These are phyloP conservation scores for Onthophagus taurus DNA, from an alignment of 1,140 invertebrate genomes.

Conservation along the genomic window DNA sequence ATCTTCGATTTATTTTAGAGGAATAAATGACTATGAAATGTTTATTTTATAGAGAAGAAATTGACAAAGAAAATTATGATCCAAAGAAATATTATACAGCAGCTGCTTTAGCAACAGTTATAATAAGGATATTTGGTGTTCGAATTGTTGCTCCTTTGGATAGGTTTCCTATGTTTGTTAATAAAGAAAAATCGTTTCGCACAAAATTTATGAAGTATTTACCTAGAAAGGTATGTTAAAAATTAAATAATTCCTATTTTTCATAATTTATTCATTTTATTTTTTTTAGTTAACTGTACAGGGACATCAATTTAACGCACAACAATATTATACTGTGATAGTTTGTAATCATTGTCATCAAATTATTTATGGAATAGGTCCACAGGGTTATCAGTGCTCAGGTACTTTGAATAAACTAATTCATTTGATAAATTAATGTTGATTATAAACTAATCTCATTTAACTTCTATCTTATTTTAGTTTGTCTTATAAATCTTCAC, in stretches of 20 bases:
- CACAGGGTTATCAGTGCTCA: slow-evolving; percentile 86
- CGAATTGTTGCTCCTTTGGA: slow-evolving; percentile 51
- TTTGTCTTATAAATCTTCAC: slow-evolving; percentile 84
- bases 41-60: slow-evolving; percentile 47
- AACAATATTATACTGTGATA: slow-evolving; percentile 82
- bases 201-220: slow-evolving; percentile 56
- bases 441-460: not conserved
- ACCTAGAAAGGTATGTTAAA: slow-evolving; percentile 44
- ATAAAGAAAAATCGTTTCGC: slow-evolving; percentile 73
- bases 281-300: slow-evolving; percentile 57
- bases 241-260: slow-evolving; percentile 6
- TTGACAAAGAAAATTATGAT: slow-evolving; percentile 60
- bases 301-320: slow-evolving; percentile 82
- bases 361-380: slow-evolving; percentile 87
- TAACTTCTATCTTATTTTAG: slow-evolving; percentile 44
- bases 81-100: slow-evolving; percentile 59
- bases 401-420: slow-evolving; percentile 40
- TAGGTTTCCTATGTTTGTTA: slow-evolving; percentile 67
- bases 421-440: not conserved
- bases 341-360: slow-evolving; percentile 89
- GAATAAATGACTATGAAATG: not conserved
- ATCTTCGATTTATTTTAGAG: not conserved
- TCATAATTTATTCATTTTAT: slow-evolving; percentile 21
- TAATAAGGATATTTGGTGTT: slow-evolving; percentile 61
- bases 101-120: slow-evolving; percentile 69